phyloP scores from a whole-genome alignment of 1,140 invertebrate genomes.

The Daktulosphaira vitifoliae region DNA sequence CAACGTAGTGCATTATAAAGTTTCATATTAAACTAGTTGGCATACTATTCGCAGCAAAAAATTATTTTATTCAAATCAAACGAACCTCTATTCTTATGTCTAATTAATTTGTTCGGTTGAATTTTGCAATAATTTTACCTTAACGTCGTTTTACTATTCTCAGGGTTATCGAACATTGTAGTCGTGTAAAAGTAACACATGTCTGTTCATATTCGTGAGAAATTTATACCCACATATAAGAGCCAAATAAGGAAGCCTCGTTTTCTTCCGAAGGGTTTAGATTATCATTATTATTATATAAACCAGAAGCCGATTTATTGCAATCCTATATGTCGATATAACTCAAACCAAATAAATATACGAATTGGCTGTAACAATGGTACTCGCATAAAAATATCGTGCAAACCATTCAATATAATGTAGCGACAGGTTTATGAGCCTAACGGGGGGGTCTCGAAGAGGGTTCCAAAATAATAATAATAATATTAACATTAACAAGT shows the following conservation, averaged over 20 bases:
- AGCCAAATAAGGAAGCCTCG: background rate
- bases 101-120: too few species aligned
- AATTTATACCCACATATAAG: background rate
- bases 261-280: conserved; percentile 20
- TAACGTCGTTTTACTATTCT: too few species aligned
- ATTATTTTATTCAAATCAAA: too few species aligned
- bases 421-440: conserved; percentile 29
- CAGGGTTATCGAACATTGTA: too few species aligned
- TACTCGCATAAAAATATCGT: conserved; percentile 3
- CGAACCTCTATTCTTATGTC: too few species aligned
- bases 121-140: too few species aligned
- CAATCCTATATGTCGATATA: conserved; percentile 10
- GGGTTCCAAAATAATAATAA: conserved; percentile 28
- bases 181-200: too few species aligned
- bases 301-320: conserved; percentile 8
- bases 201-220: conserved; percentile 15
- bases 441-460: background rate
- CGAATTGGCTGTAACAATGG: conserved; percentile 3
- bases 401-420: conserved; percentile 29
- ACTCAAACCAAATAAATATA: conserved; percentile 13
- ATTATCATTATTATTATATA: too few species aligned
- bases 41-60: too few species aligned
- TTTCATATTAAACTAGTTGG: too few species aligned
- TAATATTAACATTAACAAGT: conserved; percentile 30
- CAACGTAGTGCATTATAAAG: too few species aligned